Evolutionary conservation across 2,888 invertebrate species (phyloP), one percentile per base, ranked within the genome.

Genomic region (Ochropleura leucogaster): DNA sequence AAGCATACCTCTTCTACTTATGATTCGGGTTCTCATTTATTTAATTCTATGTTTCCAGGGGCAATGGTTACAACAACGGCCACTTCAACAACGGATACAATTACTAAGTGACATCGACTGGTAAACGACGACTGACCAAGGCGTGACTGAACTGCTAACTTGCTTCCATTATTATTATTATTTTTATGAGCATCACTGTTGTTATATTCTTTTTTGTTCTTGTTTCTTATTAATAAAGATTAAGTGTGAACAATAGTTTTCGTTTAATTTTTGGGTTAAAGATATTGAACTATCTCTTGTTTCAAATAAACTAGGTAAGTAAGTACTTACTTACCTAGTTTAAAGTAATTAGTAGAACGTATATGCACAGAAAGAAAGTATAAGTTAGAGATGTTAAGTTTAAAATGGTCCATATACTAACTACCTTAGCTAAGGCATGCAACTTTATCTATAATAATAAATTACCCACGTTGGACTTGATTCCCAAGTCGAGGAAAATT

Each of bases 31-130:
- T 49, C 18, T 77, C 2, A 55, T 49, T 47, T 12, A 42, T 51
- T 75, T 77, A 16, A 70, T 72, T 76, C 75, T 55, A 72, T 65
- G 66, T 84, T 88, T 88, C n/a, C 88, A 93, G 93, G 14, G 89
- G 88, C 4, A 90, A 89, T 16, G 93, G 91, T 18, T 84, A 90
- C 5, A 92, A 93, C 90, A 88, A 91, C 81, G 85, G 90, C 4
- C 80, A 85, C 62, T 90, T 91, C 85, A 88, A 90, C 87, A 84
- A 88, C 64, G 89, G 90, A 20, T 91, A 93, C 82, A 88, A 89
- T 79, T 92, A 90, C 85, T 91, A 72, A 87, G 8, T 72, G 72
- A 14, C 40, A 6, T 30, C 30, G 55, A 74, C 63, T 8, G 47
- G 74, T 60, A 80, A 55, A 65, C 47, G 30, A 67, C 72, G 16